Evolutionary conservation across 2,113 vertebrate species (phyloP), one percentile per base, ranked within the genome.

Genomic region (Pachyramphus minor): DNA sequence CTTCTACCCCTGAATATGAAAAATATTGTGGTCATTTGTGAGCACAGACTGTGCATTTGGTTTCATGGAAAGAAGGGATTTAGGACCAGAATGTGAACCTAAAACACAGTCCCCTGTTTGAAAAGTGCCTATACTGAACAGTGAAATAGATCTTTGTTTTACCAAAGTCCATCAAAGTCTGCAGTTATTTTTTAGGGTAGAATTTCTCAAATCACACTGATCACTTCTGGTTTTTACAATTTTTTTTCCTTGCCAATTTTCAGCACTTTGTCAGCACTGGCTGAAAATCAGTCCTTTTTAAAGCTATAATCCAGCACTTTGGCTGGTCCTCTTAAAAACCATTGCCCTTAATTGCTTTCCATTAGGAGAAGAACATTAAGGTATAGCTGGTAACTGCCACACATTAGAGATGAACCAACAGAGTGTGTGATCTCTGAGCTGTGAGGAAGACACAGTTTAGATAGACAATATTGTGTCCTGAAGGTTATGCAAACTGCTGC

Each of bases 271-370:
- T 45, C 86, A 92, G 39, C 24, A 74, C 16, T 74, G 41, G 11
- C 55, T 78, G 45, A 84, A 95, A 74, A 80, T 81, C 39, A 59
- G 33, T 62, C 35, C 19, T 62, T 14, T 89, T 74, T 93, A 47
- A 94, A 91, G 11, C 20, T 68, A 62, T 59, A 88, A 90, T 88
- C 19, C 33, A 60, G 4, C 5, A 58, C 33, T 91, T 90, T 47
- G 28, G 39, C 41, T 76, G 37, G 19, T 59, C 33, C 39, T 91
- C 35, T 90, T 77, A 23, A 74, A 83, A 94, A 44, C 74, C 59
- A 41, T 69, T 95, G 50, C 23, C 52, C 55, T 82, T 93, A 90
- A 91, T 91, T 97, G 30, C 33, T 93, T 94, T 90, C 75, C 63
- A 84, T 94, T 86, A 88, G 33, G 14, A 76, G 64, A 66, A 45